These are phyloP conservation scores for Trachelus stipa DNA, from an alignment of 2,888 invertebrate species.

Conservation along the genomic window DNA sequence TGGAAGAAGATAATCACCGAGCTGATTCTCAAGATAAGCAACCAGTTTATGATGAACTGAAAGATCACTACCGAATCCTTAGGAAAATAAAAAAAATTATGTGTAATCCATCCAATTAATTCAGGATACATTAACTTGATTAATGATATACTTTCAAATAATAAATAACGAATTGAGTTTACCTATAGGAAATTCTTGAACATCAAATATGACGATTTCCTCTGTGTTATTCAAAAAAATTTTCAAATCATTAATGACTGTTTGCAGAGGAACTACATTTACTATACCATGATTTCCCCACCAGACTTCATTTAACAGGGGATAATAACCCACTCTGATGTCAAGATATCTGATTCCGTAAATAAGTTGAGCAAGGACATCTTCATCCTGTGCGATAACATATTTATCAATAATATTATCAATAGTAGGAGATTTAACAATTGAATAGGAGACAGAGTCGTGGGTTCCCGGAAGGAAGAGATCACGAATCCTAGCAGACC, in stretches of 20 bases:
- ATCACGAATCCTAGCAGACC: conserved; percentile 67
- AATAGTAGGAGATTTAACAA: conserved; percentile 33
- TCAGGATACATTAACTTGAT: not conserved
- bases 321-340: conserved; percentile 71
- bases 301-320: conserved; percentile 59
- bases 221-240: conserved; percentile 70
- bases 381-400: conserved; percentile 71
- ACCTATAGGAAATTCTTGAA: conserved; percentile 74
- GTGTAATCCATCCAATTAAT: not conserved
- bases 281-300: conserved; percentile 72
- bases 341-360: conserved; percentile 74
- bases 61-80: conserved; percentile 64
- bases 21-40: conserved; percentile 56
- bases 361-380: conserved; percentile 71
- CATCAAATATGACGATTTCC: conserved; percentile 72
- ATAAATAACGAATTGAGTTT: conserved; percentile 19
- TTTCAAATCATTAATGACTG: conserved; percentile 69
- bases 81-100: not conserved
- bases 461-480: conserved; percentile 79
- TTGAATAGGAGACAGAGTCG: conserved; percentile 73
- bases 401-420: conserved; percentile 67
- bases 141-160: not conserved
- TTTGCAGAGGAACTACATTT: conserved; percentile 67
- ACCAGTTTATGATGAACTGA: conserved; percentile 61
- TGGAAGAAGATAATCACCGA: conserved; percentile 59